Evolutionary conservation across 2,797 vertebrate species (phyloP).

Genomic region (Falco berigora): DNA sequence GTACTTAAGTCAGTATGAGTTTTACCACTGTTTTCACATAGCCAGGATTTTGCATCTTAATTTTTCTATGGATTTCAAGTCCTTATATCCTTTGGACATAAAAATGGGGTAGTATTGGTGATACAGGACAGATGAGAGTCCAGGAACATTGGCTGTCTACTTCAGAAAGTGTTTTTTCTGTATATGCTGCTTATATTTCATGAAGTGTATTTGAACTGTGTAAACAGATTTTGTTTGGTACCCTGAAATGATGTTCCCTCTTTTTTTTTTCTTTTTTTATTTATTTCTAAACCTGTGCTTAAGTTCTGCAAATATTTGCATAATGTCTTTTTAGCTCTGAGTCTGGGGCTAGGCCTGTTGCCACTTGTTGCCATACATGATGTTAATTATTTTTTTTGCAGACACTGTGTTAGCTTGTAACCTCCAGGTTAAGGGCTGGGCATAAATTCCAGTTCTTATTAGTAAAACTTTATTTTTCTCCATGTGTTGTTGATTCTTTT

Average conservation of each 20-base stretch:
- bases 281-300: background rate
- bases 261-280: background rate
- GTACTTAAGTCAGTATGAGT: background rate
- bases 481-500: slow-evolving; percentile 19
- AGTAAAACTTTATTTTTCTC: slow-evolving; percentile 3
- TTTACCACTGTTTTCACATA: background rate
- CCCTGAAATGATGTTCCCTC: background rate
- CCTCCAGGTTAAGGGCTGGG: background rate
- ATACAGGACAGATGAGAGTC: background rate
- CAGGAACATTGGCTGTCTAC: background rate
- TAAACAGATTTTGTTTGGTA: background rate
- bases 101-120: background rate
- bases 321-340: background rate
- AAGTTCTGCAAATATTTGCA: background rate
- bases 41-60: background rate
- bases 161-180: background rate
- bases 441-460: background rate
- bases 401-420: background rate
- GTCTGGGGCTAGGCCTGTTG: background rate
- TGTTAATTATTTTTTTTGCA: background rate
- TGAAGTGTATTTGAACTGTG: background rate
- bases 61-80: background rate
- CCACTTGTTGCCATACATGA: background rate
- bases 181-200: background rate
- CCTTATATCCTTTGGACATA: background rate